Evolutionary conservation across 2,888 invertebrate species (phyloP), one percentile per base, ranked within the genome.

Genomic region (Nipponacmea schrenckii): DNA sequence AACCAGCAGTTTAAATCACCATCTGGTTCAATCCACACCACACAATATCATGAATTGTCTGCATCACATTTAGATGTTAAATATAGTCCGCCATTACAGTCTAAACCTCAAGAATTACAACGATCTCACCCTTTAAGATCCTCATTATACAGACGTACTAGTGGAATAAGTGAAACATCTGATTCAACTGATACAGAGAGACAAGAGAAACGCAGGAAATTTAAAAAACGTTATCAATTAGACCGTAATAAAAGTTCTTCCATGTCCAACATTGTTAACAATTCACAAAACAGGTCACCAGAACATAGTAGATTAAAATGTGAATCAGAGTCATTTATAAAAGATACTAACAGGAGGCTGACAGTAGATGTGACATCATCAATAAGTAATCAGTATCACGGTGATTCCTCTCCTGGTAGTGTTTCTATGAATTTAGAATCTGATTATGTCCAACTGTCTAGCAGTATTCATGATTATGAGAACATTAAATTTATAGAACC

Each of bases 111-210:
- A 56, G 10, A 24, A 24, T 24, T 24, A 56, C 56, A 56, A 14
- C 20, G 56, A 24, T 56, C 56, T 24, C 39, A 39, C 10, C 39
- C 39, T 39, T 39, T 39, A 39, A 10, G 24, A 14, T 56, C 56
- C 12, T 56, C 56, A 12, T 24, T 24, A 56, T 56, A 56, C 24
- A 20, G 24, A 24, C 56, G 24, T 20, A 56, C 56, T 24, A 56
- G 56, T 24, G 56, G 68, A 26, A 68, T 65, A 31, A 74, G 75
- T 44, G 81, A 83, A 45, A 81, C 83, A 2, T 84, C 84, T n/a
- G 85, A 85, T 71, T 84, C 83, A 3, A 82, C 84, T 10, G 86
- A 86, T 73, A 81, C 79, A 31, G 86, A 86, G 73, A 74, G 74
- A 44, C 76, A 76, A 45, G 80, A 79, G 56, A 79, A 80, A 63